Conservation (phyloP, 2,113 vertebrate genomes). For the Catharus bicknelli region DNA sequence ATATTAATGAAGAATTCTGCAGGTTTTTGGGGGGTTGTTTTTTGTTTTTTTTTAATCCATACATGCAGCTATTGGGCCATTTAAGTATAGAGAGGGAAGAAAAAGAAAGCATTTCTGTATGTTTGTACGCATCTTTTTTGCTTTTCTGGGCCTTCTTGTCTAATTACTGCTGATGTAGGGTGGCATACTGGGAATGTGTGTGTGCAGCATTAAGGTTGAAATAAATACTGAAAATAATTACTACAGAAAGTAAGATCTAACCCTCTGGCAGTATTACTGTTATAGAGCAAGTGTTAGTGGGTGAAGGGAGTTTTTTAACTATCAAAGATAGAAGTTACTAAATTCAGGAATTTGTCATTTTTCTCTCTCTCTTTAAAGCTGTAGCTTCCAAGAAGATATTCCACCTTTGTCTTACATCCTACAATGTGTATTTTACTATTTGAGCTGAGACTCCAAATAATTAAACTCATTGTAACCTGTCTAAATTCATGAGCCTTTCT, state of each 20-base stretch:
- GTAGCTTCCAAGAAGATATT: background rate
- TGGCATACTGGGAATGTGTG: background rate
- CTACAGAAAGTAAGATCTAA: background rate
- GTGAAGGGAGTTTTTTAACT: background rate
- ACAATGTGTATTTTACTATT: background rate
- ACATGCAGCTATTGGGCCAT: background rate
- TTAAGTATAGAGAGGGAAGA: background rate
- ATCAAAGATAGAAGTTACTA: background rate
- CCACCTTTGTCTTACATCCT: background rate
- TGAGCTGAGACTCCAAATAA: background rate
- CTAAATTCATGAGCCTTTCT: conserved; percentile 31
- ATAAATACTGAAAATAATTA: background rate
- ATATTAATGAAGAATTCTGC: background rate
- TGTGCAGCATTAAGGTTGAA: background rate
- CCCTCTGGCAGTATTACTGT: background rate
- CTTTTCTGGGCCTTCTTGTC: background rate
- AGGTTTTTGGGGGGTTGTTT: rapidly evolving
- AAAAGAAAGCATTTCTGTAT: background rate
- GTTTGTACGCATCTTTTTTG: background rate
- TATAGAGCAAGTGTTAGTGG: background rate
- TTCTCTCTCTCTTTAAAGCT: background rate
- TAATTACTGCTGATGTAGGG: background rate
- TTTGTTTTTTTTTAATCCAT: background rate
- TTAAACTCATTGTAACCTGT: conserved; percentile 6
- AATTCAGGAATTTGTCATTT: background rate